Evolutionary conservation across 1,140 invertebrate genomes (phyloP).

Genomic region (Drosophila orosa): DNA sequence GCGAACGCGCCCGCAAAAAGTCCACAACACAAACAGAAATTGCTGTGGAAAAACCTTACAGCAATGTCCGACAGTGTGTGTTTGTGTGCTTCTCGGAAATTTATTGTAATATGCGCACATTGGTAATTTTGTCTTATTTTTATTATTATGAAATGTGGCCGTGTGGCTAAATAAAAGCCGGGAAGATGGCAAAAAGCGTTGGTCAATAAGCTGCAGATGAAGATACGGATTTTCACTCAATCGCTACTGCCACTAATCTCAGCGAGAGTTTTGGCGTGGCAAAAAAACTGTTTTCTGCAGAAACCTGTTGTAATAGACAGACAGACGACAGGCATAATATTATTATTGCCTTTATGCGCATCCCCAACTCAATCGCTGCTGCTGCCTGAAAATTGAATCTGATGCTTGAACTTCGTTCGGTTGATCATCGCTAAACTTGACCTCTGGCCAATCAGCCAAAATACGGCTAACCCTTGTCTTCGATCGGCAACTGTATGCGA

Average conservation of each 20-base stretch:
- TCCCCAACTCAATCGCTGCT: background rate
- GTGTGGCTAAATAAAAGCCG: slow-evolving; percentile 60
- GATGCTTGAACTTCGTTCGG: slow-evolving; percentile 60
- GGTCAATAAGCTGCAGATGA: slow-evolving; percentile 49
- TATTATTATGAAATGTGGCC: slow-evolving; percentile 70
- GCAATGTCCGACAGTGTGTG: background rate
- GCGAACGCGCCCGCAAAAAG: slow-evolving; percentile 66
- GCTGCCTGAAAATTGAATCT: slow-evolving; percentile 42
- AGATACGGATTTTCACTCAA: slow-evolving; percentile 55
- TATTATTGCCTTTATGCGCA: slow-evolving; percentile 38
- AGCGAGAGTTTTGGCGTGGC: slow-evolving; percentile 53
- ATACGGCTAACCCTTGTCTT: slow-evolving; percentile 23
- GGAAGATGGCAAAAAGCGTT: slow-evolving; percentile 53
- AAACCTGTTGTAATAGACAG: slow-evolving; percentile 56
- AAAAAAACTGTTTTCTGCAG: slow-evolving; percentile 17
- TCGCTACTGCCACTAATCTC: slow-evolving; percentile 24
- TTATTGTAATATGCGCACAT: slow-evolving; percentile 79
- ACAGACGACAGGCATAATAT: slow-evolving; percentile 18
- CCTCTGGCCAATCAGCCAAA: slow-evolving; percentile 66
- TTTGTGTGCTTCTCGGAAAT: slow-evolving; percentile 55
- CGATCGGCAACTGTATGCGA: background rate
- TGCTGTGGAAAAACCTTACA: slow-evolving; percentile 50
- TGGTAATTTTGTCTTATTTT: slow-evolving; percentile 79
- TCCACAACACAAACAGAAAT: slow-evolving; percentile 39
- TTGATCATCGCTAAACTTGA: slow-evolving; percentile 60